phyloP scores from a whole-genome alignment of 1,140 invertebrate species.

The Drosophila ficusphila region DNA sequence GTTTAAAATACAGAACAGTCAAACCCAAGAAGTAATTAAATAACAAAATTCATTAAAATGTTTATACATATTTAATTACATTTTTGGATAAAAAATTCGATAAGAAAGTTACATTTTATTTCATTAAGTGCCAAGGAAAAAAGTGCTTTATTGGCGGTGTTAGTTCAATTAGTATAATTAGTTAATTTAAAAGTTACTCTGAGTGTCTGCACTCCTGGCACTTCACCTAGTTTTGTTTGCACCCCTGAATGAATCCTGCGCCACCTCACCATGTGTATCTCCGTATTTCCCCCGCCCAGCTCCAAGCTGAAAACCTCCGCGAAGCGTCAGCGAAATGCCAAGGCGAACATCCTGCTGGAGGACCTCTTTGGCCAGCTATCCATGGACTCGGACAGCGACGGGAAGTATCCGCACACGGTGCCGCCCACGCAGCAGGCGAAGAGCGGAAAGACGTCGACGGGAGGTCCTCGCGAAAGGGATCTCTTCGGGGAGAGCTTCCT shows the following conservation, averaged over 20 bases:
- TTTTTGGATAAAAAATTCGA: too few species aligned
- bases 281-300: slow-evolving; percentile 40
- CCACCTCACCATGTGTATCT: slow-evolving; percentile 19
- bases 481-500: slow-evolving; percentile 63
- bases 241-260: not conserved
- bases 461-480: slow-evolving; percentile 49
- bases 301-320: slow-evolving; percentile 82
- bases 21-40: too few species aligned
- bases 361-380: slow-evolving; percentile 83
- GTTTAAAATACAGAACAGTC: too few species aligned
- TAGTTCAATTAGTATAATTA: too few species aligned
- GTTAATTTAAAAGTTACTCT: too few species aligned
- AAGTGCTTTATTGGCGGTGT: too few species aligned
- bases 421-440: slow-evolving; percentile 72
- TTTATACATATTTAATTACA: not conserved
- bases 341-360: slow-evolving; percentile 76
- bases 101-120: too few species aligned
- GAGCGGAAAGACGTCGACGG: slow-evolving; percentile 51
- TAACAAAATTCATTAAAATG: not conserved
- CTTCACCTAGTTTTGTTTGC: slow-evolving; percentile 8
- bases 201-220: slow-evolving; percentile 23
- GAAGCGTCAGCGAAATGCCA: slow-evolving; percentile 72
- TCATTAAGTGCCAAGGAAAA: too few species aligned
- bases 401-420: slow-evolving; percentile 82
- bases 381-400: slow-evolving; percentile 76